Evolutionary conservation across 2,888 invertebrate species (phyloP), one percentile per base, ranked within the genome.

Genomic region (Nycteola revayana): DNA sequence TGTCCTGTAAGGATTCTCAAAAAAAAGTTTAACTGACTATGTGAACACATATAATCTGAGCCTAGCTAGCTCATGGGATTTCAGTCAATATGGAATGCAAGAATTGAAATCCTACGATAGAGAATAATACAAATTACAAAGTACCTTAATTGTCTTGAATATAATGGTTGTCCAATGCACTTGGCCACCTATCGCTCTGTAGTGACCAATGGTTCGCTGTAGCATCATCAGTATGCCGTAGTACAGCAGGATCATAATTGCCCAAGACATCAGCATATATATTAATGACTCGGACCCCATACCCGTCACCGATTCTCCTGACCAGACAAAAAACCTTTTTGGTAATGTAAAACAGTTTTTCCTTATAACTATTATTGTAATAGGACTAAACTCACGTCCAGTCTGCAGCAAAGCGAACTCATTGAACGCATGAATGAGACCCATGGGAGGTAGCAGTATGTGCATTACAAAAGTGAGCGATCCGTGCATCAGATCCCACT

Each of bases 91-190:
- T n/a, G n/a, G n/a, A n/a, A n/a, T n/a, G n/a, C n/a, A n/a, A n/a
- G n/a, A n/a, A n/a, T n/a, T n/a, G n/a, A n/a, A n/a, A n/a, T n/a
- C n/a, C n/a, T n/a, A n/a, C n/a, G n/a, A n/a, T n/a, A n/a, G n/a
- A n/a, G n/a, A n/a, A n/a, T n/a, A n/a, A n/a, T n/a, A n/a, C n/a
- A n/a, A n/a, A n/a, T n/a, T n/a, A n/a, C 0, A 17, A 17, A n/a
- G n/a, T 40, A 80, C 86, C 68, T 66, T 56, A 10, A 37, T 36
- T 55, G 75, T 59, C 39, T 76, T 82, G 43, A 84, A 84, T 26
- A 87, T 63, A 5, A 82, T 68, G 0, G 82, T 75, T 35, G 66
- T 75, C 86, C 81, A 87, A 0, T 85, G 69, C 3, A 82, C 79
- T 32, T 77, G 78, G 0, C 82, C 86, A 0, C 86, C 86, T 7